Conservation (phyloP, 2,888 invertebrate genomes). For the Netelia virgata region DNA sequence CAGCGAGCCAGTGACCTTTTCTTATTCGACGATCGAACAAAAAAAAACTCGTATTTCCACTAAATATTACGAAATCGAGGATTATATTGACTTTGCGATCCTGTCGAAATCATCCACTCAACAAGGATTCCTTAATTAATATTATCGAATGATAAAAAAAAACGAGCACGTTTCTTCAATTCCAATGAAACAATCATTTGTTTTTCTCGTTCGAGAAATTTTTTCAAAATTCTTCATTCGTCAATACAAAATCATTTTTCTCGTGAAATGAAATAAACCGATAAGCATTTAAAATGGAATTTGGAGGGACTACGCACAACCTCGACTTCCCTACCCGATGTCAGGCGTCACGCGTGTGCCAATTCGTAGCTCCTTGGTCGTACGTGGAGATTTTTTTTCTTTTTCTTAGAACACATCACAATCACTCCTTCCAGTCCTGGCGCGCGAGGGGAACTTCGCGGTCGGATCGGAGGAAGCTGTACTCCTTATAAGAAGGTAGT, state of each 20-base stretch:
- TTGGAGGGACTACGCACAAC: neutral
- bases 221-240: neutral
- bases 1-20: too few species aligned
- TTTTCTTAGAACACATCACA: neutral
- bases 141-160: too few species aligned
- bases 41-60: too few species aligned
- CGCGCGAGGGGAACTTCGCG: constrained; percentile 72
- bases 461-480: constrained; percentile 71
- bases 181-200: too few species aligned
- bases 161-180: too few species aligned
- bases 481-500: constrained; percentile 73
- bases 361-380: neutral
- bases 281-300: neutral
- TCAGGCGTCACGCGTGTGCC: constrained; percentile 5
- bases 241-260: neutral
- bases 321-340: neutral
- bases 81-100: too few species aligned
- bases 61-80: too few species aligned
- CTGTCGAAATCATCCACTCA: too few species aligned
- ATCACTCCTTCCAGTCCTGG: constrained; percentile 22
- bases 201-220: neutral
- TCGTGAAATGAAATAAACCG: neutral
- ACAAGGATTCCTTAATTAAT: too few species aligned
- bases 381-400: constrained; percentile 11
- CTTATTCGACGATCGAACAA: too few species aligned